Base-by-base conservation (phyloP, 2,797 vertebrate genomes). In the Tympanoctomys barrerae region DNA sequence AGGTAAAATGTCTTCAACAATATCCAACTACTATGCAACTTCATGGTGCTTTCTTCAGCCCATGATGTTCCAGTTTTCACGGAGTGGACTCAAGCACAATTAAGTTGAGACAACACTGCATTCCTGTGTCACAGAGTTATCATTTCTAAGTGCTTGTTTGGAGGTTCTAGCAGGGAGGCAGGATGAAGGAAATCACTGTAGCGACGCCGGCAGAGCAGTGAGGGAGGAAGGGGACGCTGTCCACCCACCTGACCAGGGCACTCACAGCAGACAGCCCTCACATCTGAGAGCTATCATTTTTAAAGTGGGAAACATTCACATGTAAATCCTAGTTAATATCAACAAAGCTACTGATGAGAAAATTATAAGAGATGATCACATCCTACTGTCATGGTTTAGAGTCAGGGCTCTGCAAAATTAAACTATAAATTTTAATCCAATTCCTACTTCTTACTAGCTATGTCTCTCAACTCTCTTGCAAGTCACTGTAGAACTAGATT, bases 251-350 rank as follows among this genome's bases (percentile, higher is more conserved):
- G 18, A 68, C 18, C 66, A n/a, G 2, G 8, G 18, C 16, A 8
- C 18, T n/a, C 16, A 8, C 16, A 70, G 66, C 7, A 70, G 66
- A 70, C 3, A 21, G 66, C 33, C 33, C 33, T 36, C 18, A 36
- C 7, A 21, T 68, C 33, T 18, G 33, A 75, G 71, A 77, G 75
- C 39, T 81, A 54, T 3, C 24, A n/a, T 68, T 78, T 91, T 66
- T 61, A 42, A 92, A 93, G 54, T 42, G 73, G 78, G 57, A 92
- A 88, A 33, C 90, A 92, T 71, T 94, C 26, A 90, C 16, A 62
- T 33, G 49, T 78, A 93, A 64, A 64, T 70, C 19, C 14, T 68
- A 68, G 71, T 66, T 87, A 79, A 52, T 59, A 64, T n/a, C 71
- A 64, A 87, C 46, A 90, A 86, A 96, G 52, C 46, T 89, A 70